A percentile compares a stretch with the other conserved stretches of the same genome.
Conservation (phyloP, 2,888 invertebrate genomes). For the Scaptomyza tumidula region DNA sequence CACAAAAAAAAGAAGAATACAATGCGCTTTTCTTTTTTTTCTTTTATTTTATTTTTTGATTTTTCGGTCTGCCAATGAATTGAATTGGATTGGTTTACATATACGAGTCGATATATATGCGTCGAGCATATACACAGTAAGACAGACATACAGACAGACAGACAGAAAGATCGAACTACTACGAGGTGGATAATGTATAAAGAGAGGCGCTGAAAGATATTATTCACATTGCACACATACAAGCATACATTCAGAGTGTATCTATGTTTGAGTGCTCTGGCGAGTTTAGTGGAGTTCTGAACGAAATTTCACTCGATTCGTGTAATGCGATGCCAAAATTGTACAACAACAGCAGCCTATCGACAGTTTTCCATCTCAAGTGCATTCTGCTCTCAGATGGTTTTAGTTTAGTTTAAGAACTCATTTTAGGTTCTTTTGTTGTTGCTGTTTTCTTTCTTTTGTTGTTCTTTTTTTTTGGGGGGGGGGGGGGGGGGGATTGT, state of each 20-base stretch:
- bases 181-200: constrained; percentile 57
- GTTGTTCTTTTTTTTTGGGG: no score
- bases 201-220: constrained; percentile 77
- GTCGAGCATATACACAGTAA: constrained; percentile 26
- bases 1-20: constrained; percentile 31
- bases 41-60: not conserved
- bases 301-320: constrained; percentile 30
- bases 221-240: constrained; percentile 71
- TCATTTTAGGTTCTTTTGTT: not conserved
- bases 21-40: constrained; percentile 61
- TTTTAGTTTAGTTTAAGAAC: constrained; percentile 26
- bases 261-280: constrained; percentile 6
- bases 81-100: constrained; percentile 40
- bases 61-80: constrained; percentile 33
- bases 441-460: constrained; percentile 1
- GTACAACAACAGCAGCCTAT: constrained; percentile 26
- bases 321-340: constrained; percentile 77
- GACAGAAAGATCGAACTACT: not conserved
- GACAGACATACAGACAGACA: not conserved
- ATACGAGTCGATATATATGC: constrained; percentile 49
- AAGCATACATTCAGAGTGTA: constrained; percentile 17
- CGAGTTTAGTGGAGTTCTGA: constrained; percentile 38
- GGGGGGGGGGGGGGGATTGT: not conserved
- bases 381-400: constrained; percentile 33
- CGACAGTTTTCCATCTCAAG: constrained; percentile 47